Percentiles rank a stretch among this genome's conserved stretches.
These are phyloP conservation scores for Thera britannica DNA, from an alignment of 2,888 invertebrate genomes.

Conservation along the genomic window DNA sequence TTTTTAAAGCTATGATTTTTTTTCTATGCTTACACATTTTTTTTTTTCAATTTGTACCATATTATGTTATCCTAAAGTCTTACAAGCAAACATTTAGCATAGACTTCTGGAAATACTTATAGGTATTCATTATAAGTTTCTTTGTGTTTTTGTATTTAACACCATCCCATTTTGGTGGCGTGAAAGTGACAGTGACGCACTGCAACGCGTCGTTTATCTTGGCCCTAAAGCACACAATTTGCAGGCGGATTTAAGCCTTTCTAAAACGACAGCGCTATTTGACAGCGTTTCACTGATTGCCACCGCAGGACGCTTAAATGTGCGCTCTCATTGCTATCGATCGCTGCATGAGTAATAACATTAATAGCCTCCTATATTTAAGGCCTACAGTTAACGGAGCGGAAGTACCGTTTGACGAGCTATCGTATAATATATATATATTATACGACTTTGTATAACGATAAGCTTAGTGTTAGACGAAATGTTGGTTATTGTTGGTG, in stretches of 20 bases:
- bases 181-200: background rate
- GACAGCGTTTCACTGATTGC: too few relatives aligned
- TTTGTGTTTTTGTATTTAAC: too few relatives aligned
- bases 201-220: background rate
- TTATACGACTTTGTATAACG: slow-evolving; percentile 15
- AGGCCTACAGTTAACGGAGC: slow-evolving; percentile 17
- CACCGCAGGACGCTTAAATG: too few relatives aligned
- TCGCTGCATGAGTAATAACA: slow-evolving; percentile 12
- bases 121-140: too few relatives aligned
- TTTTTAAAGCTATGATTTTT: too few relatives aligned
- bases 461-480: slow-evolving; percentile 3
- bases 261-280: too few relatives aligned
- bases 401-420: slow-evolving; percentile 18
- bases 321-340: slow-evolving; percentile 2
- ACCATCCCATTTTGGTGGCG: too few relatives aligned
- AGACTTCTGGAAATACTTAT: too few relatives aligned
- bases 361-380: slow-evolving; percentile 22
- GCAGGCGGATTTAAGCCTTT: background rate
- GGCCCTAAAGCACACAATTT: background rate
- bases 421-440: background rate
- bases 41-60: too few relatives aligned
- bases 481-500: background rate
- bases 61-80: too few relatives aligned
- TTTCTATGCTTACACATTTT: too few relatives aligned
- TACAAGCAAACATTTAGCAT: too few relatives aligned